Evolutionary conservation across 2,888 invertebrate species (phyloP).

Genomic region (Ormia ochracea): DNA sequence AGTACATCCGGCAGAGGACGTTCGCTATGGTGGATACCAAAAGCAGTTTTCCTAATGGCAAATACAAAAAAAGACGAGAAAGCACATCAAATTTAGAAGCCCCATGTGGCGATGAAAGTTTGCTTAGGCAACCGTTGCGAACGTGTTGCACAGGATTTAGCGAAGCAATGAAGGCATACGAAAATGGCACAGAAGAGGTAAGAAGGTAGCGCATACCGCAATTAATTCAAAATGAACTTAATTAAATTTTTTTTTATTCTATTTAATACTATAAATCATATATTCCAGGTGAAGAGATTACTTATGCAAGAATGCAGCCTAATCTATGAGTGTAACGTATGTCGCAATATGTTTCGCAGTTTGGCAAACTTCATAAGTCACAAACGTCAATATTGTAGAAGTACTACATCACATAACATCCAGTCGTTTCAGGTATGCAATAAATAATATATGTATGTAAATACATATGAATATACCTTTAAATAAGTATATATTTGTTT

Average conservation of each 20-base stretch:
- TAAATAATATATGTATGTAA: conserved; percentile 52
- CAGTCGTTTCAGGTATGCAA: conserved; percentile 56
- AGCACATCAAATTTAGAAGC: not conserved
- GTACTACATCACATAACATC: conserved; percentile 7
- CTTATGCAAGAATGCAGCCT: conserved; percentile 90
- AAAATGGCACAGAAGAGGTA: conserved; percentile 87
- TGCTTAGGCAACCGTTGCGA: conserved; percentile 82
- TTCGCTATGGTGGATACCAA: conserved; percentile 50
- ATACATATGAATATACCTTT: not conserved
- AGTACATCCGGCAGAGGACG: no score
- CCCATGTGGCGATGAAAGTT: conserved; percentile 77
- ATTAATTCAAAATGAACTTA: not conserved
- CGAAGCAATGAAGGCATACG: conserved; percentile 84
- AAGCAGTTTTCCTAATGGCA: conserved; percentile 27
- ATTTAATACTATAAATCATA: not conserved
- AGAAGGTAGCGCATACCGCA: conserved; percentile 52
- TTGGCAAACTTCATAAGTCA: conserved; percentile 92
- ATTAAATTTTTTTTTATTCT: not conserved
- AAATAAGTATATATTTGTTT: not conserved
- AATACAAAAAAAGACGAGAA: conserved; percentile 26
- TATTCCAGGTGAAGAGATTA: conserved; percentile 83
- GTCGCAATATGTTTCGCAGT: conserved; percentile 90
- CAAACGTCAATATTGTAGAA: conserved; percentile 88
- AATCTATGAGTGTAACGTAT: conserved; percentile 92
- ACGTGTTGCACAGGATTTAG: conserved; percentile 83